Conservation (phyloP, 2,797 vertebrate genomes). For the Microctenopoma stevenorrisi region DNA sequence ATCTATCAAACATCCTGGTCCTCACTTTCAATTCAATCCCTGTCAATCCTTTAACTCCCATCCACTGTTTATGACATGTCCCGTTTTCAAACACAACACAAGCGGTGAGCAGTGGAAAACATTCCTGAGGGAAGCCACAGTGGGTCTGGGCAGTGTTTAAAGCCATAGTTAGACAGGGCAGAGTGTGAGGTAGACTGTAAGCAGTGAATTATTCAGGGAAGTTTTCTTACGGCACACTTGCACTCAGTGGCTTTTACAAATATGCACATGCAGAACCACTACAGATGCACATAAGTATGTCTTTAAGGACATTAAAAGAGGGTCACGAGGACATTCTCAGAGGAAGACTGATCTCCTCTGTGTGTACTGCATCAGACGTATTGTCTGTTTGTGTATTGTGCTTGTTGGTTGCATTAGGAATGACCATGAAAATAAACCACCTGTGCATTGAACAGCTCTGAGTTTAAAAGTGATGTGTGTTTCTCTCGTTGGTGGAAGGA, state of each 20-base stretch:
- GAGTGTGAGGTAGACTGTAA: slow-evolving; percentile 66
- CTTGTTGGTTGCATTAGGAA: slow-evolving; percentile 5
- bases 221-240: slow-evolving; percentile 65
- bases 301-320: slow-evolving; percentile 26
- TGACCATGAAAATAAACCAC: slow-evolving; percentile 22
- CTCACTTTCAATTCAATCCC: slow-evolving; percentile 36
- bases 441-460: slow-evolving; percentile 10
- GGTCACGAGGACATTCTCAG: slow-evolving; percentile 26
- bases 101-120: slow-evolving; percentile 27
- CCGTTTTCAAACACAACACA: slow-evolving; percentile 56
- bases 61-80: slow-evolving; percentile 39
- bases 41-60: slow-evolving; percentile 30
- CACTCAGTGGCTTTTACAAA: slow-evolving; percentile 47
- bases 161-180: slow-evolving; percentile 71
- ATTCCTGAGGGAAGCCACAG: slow-evolving; percentile 30
- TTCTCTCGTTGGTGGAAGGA: slow-evolving; percentile 8
- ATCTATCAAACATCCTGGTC: slow-evolving; percentile 51
- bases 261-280: slow-evolving; percentile 30
- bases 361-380: not conserved
- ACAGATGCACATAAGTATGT: slow-evolving; percentile 26
- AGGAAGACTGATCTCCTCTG: slow-evolving; percentile 44
- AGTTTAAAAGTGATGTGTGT: slow-evolving; percentile 26
- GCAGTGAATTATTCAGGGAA: slow-evolving; percentile 80
- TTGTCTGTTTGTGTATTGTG: slow-evolving; percentile 16
- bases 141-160: slow-evolving; percentile 51